Conservation (phyloP, 2,113 vertebrate species). For the Pipra filicauda region DNA sequence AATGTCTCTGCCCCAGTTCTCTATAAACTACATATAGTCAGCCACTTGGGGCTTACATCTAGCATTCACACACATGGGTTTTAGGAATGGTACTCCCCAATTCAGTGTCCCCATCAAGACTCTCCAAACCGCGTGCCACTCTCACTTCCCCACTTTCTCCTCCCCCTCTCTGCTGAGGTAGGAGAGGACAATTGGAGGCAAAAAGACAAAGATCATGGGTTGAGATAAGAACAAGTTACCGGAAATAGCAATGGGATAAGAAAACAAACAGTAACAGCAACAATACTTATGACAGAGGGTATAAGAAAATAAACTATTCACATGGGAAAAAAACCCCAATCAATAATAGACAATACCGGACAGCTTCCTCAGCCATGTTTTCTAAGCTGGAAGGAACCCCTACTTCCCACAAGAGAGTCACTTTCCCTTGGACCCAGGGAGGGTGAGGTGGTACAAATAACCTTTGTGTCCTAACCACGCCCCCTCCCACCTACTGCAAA, state of each 20-base stretch:
- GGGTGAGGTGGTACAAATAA: background rate
- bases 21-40: background rate
- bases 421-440: background rate
- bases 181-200: background rate
- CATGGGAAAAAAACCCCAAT: background rate
- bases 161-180: background rate
- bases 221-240: background rate
- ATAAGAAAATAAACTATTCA: background rate
- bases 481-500: background rate
- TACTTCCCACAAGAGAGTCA: background rate
- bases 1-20: background rate
- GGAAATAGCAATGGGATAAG: background rate
- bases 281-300: background rate
- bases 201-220: accelerated
- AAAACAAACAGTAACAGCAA: background rate
- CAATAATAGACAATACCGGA: accelerated
- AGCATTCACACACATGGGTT: background rate
- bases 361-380: accelerated
- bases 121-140: background rate
- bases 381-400: background rate
- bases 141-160: background rate
- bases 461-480: background rate
- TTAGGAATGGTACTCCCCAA: background rate
- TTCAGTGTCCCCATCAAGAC: too few relatives aligned
- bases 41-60: background rate